A percentile compares a stretch with the other conserved stretches of the same genome.
Conservation (phyloP, 2,113 vertebrate species). For the Petroica traversi region DNA sequence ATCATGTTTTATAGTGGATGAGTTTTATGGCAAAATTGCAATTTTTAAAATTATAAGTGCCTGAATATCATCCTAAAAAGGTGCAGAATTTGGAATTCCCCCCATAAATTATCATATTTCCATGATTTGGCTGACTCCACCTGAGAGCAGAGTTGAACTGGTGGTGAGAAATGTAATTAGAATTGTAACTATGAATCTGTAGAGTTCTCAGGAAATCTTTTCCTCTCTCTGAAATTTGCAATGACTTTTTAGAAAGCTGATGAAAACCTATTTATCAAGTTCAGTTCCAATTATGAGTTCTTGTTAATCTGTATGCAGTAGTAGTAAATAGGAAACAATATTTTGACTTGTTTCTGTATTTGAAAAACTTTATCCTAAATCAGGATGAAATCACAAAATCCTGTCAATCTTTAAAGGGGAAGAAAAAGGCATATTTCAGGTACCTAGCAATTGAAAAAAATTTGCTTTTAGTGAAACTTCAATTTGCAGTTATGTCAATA, state of each 20-base stretch:
- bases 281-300: neutral
- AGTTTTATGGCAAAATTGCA: neutral
- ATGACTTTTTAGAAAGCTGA: neutral
- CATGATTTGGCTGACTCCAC: neutral
- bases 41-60: neutral
- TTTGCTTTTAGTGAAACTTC: neutral
- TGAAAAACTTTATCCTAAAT: neutral
- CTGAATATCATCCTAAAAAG: neutral
- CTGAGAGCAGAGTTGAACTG: neutral
- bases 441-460: neutral
- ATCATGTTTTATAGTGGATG: neutral
- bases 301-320: neutral
- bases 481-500: neutral
- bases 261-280: neutral
- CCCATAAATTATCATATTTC: neutral
- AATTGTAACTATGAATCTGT: neutral
- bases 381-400: neutral
- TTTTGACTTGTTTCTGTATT: neutral
- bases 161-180: neutral
- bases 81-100: neutral
- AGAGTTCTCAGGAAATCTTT: neutral
- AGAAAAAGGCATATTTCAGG: neutral
- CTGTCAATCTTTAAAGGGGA: neutral
- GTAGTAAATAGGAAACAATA: neutral
- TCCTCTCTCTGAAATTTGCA: neutral